phyloP scores from a whole-genome alignment of 2,113 vertebrate species.

The Phyllostomus discolor region DNA sequence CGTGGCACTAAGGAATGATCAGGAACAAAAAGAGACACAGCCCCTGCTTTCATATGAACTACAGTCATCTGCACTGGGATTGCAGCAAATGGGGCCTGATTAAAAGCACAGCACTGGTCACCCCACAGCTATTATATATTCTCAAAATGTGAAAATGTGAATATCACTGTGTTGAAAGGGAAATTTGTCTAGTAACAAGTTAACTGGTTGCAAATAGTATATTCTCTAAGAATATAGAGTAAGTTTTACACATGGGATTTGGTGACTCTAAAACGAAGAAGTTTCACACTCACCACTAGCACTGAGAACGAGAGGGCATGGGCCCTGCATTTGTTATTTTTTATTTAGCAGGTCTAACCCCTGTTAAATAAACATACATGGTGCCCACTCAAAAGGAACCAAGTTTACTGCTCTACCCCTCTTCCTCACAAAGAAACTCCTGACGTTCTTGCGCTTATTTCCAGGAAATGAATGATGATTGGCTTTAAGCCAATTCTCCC shows the following conservation, averaged over 20 bases:
- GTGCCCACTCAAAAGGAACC: not conserved
- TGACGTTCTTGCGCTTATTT: not conserved
- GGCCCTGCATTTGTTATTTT: not conserved
- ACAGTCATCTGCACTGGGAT: not conserved
- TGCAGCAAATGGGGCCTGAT: not conserved
- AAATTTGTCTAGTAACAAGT: not conserved
- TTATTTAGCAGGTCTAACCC: not conserved
- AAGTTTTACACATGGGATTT: not conserved
- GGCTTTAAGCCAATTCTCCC: not conserved
- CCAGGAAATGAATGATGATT: not conserved
- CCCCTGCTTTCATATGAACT: not conserved
- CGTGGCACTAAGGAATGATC: not conserved
- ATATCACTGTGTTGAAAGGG: not conserved
- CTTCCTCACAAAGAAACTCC: not conserved
- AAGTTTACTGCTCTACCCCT: not conserved
- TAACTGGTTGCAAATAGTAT: not conserved
- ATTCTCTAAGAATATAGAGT: not conserved
- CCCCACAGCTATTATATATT: not conserved
- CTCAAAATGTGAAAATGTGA: not conserved
- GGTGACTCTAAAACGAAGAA: not conserved
- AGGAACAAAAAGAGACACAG: not conserved
- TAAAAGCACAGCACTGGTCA: not conserved
- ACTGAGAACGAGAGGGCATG: not conserved
- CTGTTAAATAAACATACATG: not conserved
- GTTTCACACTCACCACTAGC: not conserved